A percentile compares a stretch with the other conserved stretches of the same genome.
These are phyloP conservation scores for Lysandra bellargus DNA, from an alignment of 2,888 invertebrate genomes.

Conservation along the genomic window DNA sequence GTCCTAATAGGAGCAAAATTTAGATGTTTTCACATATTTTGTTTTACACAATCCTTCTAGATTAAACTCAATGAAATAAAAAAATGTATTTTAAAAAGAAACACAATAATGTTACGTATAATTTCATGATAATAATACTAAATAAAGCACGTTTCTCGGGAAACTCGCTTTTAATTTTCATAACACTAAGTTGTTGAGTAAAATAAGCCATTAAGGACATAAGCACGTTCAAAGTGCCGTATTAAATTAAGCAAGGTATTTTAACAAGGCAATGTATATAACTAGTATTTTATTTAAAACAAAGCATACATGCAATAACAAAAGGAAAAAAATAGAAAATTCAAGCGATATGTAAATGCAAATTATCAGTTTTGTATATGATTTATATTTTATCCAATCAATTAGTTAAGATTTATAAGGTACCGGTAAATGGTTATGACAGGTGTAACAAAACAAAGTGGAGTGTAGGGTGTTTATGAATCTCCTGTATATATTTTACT, in stretches of 20 bases:
- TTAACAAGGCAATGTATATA: neutral
- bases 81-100: neutral
- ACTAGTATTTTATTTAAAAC: neutral
- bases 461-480: too few relatives aligned
- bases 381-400: constrained; percentile 24
- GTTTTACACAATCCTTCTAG: too few relatives aligned
- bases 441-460: too few relatives aligned
- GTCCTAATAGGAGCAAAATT: too few relatives aligned
- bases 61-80: neutral
- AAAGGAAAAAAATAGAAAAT: neutral
- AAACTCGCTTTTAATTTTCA: neutral
- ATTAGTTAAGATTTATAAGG: too few relatives aligned
- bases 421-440: neutral
- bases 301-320: neutral
- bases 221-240: constrained; percentile 20
- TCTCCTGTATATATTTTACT: too few relatives aligned
- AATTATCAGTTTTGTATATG: neutral
- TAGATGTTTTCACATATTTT: too few relatives aligned
- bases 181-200: constrained; percentile 35
- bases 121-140: neutral
- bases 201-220: constrained; percentile 26
- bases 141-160: neutral
- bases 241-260: constrained; percentile 4
- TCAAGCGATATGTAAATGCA: neutral
- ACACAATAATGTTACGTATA: neutral